phyloP scores from a whole-genome alignment of 92 coral and sea anemone species.

The Paramuricea clavata region DNA sequence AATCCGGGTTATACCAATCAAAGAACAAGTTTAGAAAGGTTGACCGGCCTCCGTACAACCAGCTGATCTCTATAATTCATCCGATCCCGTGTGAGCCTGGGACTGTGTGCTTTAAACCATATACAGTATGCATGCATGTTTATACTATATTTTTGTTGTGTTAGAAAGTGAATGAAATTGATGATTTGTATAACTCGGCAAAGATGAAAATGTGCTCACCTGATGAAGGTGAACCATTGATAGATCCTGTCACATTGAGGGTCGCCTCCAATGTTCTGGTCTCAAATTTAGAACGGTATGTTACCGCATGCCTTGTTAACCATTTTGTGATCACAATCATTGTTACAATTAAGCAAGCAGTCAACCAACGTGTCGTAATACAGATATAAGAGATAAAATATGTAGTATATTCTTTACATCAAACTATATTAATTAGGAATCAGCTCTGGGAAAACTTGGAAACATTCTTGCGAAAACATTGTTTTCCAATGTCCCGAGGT shows the following conservation, averaged over 20 bases:
- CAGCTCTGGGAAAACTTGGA: too few relatives aligned
- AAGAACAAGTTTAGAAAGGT: too few relatives aligned
- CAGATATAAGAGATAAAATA: not conserved
- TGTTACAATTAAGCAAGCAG: too few relatives aligned
- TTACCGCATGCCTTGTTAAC: not conserved
- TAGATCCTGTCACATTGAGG: slow-evolving; percentile 37
- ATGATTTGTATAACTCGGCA: slow-evolving; percentile 11
- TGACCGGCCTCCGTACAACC: too few relatives aligned
- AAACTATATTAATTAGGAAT: too few relatives aligned
- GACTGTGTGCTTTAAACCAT: too few relatives aligned
- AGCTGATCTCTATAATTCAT: too few relatives aligned
- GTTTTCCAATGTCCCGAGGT: too few relatives aligned
- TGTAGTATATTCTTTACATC: not conserved
- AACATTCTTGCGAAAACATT: too few relatives aligned
- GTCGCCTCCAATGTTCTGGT: slow-evolving; percentile 25
- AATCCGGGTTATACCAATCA: too few relatives aligned
- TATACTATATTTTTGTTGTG: not conserved
- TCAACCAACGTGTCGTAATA: not conserved
- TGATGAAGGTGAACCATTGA: slow-evolving; percentile 18
- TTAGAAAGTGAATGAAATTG: slow-evolving; percentile 38
- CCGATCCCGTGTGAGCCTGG: too few relatives aligned
- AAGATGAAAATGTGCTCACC: slow-evolving; percentile 31
- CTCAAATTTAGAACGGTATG: slow-evolving; percentile 23
- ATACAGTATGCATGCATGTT: not conserved
- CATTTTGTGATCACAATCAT: too few relatives aligned